Evolutionary conservation across 2,888 invertebrate species (phyloP).

Genomic region (Eumacrocentrus americanus): DNA sequence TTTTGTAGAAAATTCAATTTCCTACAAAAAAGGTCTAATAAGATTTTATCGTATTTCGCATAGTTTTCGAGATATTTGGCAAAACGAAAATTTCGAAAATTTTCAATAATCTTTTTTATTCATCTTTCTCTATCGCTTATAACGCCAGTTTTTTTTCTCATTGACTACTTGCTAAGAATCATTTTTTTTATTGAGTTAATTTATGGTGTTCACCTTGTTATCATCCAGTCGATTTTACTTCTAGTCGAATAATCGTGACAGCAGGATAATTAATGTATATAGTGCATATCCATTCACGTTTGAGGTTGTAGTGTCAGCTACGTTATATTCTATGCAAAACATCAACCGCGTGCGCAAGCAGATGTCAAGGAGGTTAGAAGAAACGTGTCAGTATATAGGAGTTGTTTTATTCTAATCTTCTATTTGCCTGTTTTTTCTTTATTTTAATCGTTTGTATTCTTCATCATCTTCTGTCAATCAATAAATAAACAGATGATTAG

Average conservation of each 20-base stretch:
- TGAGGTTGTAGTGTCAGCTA: conserved; percentile 38
- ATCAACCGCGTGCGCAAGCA: conserved; percentile 42
- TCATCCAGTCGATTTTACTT: background rate
- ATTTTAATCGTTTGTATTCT: conserved; percentile 7
- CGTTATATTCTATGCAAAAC: conserved; percentile 52
- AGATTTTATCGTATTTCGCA: too few relatives aligned
- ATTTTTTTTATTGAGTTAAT: background rate
- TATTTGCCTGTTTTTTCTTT: conserved; percentile 1
- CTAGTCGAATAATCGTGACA: background rate
- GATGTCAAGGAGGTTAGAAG: conserved; percentile 51
- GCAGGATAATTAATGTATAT: conserved; percentile 20
- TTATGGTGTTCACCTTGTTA: background rate
- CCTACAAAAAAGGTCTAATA: too few relatives aligned
- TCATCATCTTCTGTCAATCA: conserved; percentile 13
- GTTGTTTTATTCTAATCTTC: conserved; percentile 9
- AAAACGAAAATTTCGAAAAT: too few relatives aligned
- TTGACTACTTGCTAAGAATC: background rate
- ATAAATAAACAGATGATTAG: conserved; percentile 15
- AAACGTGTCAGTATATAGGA: conserved; percentile 18
- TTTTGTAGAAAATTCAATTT: too few relatives aligned
- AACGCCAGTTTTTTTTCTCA: too few relatives aligned
- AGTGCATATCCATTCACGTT: conserved; percentile 45
- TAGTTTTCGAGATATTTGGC: too few relatives aligned
- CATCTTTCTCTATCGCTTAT: background rate
- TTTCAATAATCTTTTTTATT: background rate